These are phyloP conservation scores for Xylocopa sonorina DNA, from an alignment of 1,140 invertebrate genomes.

Conservation along the genomic window DNA sequence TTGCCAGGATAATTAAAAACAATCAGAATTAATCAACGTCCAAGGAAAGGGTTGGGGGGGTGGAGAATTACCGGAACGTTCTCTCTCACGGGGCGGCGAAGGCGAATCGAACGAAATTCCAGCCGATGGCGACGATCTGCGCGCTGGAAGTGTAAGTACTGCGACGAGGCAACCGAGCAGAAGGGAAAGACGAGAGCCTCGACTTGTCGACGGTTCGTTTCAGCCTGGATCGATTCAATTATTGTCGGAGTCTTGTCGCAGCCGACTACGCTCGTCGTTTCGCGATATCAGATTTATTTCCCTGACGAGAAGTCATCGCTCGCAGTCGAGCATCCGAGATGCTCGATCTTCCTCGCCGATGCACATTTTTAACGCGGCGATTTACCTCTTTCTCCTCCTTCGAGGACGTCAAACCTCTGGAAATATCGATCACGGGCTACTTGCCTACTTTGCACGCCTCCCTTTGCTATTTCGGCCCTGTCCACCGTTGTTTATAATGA, in stretches of 20 bases:
- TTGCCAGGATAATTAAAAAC: not conserved
- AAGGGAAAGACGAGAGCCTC: not conserved
- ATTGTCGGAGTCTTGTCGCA: slow-evolving; percentile 29
- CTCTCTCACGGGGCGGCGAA: too few relatives aligned
- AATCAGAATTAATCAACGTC: too few relatives aligned
- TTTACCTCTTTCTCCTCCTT: not conserved
- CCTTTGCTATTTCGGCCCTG: not conserved
- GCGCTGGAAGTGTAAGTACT: not conserved
- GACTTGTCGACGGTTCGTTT: slow-evolving; percentile 30
- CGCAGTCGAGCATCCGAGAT: slow-evolving; percentile 20
- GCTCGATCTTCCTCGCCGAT: slow-evolving; percentile 23
- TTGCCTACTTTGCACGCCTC: too few relatives aligned
- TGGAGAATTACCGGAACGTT: too few relatives aligned
- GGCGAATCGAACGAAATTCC: not conserved
- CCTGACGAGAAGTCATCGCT: slow-evolving; percentile 21
- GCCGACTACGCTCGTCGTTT: slow-evolving; percentile 5
- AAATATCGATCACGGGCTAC: slow-evolving; percentile 11
- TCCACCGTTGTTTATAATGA: too few relatives aligned
- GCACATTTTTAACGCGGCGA: slow-evolving; percentile 34
- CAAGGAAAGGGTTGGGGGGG: too few relatives aligned
- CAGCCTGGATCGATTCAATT: slow-evolving; percentile 39
- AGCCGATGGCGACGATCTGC: slow-evolving; percentile 1
- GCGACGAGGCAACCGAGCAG: not conserved
- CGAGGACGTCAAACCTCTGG: not conserved
- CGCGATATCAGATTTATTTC: slow-evolving; percentile 44